Evolutionary conservation across 2,113 vertebrate genomes (phyloP).

Genomic region (Sphaerodactylus townsendi): DNA sequence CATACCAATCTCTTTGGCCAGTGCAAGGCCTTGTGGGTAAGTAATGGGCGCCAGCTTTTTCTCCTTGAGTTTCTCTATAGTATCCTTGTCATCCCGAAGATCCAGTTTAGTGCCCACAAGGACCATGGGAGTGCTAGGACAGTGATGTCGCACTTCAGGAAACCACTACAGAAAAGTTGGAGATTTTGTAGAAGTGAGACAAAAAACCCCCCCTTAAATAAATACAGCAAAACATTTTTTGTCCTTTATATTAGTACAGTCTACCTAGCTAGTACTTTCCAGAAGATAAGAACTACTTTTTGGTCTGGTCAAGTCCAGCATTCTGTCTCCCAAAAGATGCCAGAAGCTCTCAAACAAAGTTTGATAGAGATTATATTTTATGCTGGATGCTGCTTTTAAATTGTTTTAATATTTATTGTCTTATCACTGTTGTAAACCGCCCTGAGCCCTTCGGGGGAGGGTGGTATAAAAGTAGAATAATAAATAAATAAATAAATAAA

Average conservation of each 20-base stretch:
- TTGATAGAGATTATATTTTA: not conserved
- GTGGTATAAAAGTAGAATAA: too few species aligned
- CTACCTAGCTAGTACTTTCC: not conserved
- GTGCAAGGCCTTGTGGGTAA: conserved; percentile 81
- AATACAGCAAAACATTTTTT: not conserved
- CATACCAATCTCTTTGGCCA: conserved; percentile 84
- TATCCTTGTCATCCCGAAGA: conserved; percentile 84
- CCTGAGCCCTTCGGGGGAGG: too few species aligned
- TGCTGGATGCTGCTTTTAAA: too few species aligned
- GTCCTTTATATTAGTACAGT: not conserved
- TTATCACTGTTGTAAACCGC: too few species aligned
- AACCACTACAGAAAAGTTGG: conserved; percentile 73
- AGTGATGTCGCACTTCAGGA: conserved; percentile 83
- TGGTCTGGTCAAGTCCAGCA: not conserved
- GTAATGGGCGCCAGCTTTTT: conserved; percentile 84
- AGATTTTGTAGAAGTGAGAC: conserved; percentile 5
- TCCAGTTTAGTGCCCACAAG: conserved; percentile 85
- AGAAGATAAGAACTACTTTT: not conserved
- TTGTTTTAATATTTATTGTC: too few species aligned
- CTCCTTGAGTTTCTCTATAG: conserved; percentile 85
- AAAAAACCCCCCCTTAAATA: accelerated
- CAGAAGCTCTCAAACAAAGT: not conserved
- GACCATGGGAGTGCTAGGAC: conserved; percentile 83
- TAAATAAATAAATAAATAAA: too few species aligned
- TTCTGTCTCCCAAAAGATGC: not conserved